A percentile compares a stretch with the other conserved stretches of the same genome.
Evolutionary conservation across 2,797 vertebrate genomes (phyloP).

Genomic region (Eidolon dupreanum): DNA sequence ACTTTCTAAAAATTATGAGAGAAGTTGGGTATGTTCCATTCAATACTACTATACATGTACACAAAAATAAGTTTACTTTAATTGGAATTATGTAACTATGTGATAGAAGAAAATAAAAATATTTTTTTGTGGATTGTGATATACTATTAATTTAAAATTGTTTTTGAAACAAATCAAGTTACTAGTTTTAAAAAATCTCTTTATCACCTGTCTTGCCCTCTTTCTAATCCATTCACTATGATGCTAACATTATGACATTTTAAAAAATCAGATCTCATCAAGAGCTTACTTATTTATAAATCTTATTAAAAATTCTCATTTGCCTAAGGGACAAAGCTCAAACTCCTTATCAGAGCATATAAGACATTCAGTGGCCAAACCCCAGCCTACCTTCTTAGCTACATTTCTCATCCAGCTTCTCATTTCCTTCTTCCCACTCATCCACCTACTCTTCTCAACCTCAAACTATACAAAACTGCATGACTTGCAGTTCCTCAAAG

Average conservation of each 20-base stretch:
- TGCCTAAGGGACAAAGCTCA: background rate
- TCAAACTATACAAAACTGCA: background rate
- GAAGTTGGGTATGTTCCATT: background rate
- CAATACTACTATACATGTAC: background rate
- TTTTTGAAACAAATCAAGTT: background rate
- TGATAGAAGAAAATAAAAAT: constrained; percentile 14
- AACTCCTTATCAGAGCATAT: background rate
- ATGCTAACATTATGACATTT: background rate
- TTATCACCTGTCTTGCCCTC: background rate
- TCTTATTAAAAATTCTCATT: background rate
- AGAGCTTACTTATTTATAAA: background rate
- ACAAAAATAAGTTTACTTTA: background rate
- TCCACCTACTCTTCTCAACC: constrained; percentile 17
- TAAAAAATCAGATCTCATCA: background rate
- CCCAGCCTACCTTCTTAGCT: background rate
- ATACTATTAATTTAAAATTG: background rate
- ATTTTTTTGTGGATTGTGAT: background rate
- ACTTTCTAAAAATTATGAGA: background rate
- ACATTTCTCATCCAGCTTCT: constrained; percentile 5
- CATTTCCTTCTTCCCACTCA: constrained; percentile 52
- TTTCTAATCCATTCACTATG: background rate
- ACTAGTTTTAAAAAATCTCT: background rate
- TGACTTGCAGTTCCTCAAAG: constrained; percentile 50
- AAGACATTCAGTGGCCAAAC: background rate
- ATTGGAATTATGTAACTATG: background rate